These are phyloP conservation scores for Belonocnema kinseyi DNA, from an alignment of 1,140 invertebrate genomes.

Conservation along the genomic window DNA sequence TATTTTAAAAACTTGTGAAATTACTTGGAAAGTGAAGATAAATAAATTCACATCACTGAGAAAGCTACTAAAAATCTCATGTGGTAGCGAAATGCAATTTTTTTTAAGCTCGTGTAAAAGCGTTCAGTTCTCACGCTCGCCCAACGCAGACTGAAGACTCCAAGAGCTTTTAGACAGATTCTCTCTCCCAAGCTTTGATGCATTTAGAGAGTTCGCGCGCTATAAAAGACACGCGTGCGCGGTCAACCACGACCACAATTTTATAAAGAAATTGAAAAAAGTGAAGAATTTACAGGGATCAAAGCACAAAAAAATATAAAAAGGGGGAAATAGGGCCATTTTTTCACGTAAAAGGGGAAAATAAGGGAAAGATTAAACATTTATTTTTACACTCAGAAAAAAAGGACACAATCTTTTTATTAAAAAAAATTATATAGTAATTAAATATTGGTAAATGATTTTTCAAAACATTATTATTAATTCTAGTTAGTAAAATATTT, in stretches of 20 bases:
- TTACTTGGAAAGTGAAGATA: not conserved
- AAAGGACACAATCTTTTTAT: too few relatives aligned
- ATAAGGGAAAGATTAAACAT: too few relatives aligned
- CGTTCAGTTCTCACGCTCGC: constrained; percentile 10
- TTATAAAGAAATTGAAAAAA: too few relatives aligned
- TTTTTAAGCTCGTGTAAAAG: constrained; percentile 4
- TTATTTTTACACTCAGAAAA: too few relatives aligned
- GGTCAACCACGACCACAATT: not conserved
- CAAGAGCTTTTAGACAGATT: constrained; percentile 26
- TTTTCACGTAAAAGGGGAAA: too few relatives aligned
- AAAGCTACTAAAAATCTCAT: not conserved
- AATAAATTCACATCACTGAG: constrained; percentile 7
- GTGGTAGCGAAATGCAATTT: not conserved
- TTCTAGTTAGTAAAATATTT: too few relatives aligned
- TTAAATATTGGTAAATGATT: too few relatives aligned
- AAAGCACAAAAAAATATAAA: too few relatives aligned
- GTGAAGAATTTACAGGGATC: too few relatives aligned
- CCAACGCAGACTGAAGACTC: constrained; percentile 19
- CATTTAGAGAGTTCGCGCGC: constrained; percentile 4
- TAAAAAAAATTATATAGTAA: too few relatives aligned
- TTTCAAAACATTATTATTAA: too few relatives aligned
- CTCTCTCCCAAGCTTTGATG: constrained; percentile 25
- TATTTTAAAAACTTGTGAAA: not conserved
- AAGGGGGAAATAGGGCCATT: too few relatives aligned
- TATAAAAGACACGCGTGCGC: constrained; percentile 10